A percentile compares a stretch with the other conserved stretches of the same genome.
Conservation (phyloP, 2,797 vertebrate species). For the Bradypodion ventrale region DNA sequence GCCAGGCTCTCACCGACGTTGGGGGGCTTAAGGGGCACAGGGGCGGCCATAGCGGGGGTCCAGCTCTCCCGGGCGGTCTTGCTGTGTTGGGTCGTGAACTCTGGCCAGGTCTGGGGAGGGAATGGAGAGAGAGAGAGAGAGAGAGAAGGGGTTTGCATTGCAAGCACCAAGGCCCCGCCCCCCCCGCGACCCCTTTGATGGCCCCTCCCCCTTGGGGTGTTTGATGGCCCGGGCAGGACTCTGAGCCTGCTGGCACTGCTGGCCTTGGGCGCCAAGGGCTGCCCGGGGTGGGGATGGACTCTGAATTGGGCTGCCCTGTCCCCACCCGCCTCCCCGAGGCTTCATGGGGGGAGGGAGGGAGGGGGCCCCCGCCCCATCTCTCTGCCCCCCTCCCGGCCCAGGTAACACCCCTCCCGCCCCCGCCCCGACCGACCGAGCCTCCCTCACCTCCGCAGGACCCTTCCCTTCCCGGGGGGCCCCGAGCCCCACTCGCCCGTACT, state of each 20-base stretch:
- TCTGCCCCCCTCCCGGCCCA: no score
- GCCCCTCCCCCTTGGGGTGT: no score
- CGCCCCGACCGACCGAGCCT: no score
- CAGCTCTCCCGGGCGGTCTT: conserved; percentile 16
- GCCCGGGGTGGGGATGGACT: fast-evolving
- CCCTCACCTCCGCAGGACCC: background rate
- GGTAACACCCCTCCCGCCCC: background rate
- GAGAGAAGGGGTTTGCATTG: no score
- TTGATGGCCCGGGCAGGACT: no score
- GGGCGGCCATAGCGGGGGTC: background rate
- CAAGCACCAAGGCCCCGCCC: background rate
- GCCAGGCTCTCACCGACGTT: background rate
- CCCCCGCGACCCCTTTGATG: background rate
- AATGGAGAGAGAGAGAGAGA: background rate
- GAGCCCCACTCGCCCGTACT: background rate
- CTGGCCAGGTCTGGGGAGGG: background rate
- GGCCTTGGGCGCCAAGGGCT: background rate
- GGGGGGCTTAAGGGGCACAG: conserved; percentile 36
- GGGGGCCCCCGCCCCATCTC: no score
- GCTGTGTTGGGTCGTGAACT: conserved; percentile 11
- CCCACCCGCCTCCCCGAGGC: no score
- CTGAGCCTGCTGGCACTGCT: no score
- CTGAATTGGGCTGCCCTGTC: no score
- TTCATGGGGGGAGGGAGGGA: no score
- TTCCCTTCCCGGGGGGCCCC: background rate